Base-by-base conservation (phyloP, 2,797 vertebrate species). In the Uromys caudimaculatus region DNA sequence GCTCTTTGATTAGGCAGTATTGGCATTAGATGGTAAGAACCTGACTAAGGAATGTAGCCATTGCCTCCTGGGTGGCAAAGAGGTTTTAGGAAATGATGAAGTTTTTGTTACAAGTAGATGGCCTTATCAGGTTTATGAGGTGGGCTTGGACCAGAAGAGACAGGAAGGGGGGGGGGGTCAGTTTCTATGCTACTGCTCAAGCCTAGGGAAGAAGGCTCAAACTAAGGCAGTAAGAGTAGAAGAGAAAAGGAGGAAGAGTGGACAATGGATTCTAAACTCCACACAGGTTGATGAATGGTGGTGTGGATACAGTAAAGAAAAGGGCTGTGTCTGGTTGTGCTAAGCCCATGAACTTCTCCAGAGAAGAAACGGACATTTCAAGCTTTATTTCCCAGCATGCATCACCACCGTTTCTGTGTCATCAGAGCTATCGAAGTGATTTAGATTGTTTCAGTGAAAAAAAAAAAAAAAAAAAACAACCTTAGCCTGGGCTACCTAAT, bases 391-490 rank as follows among this genome's bases (percentile, higher is more conserved):
- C 32, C 16, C 35, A 71, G 19, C 10, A 19, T 56, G 32, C 11
- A 62, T 67, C 32, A 13, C 35, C 41, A 0, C 5, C 35, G 60
- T 13, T 3, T 50, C 38, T 4, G 1, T 29, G 58, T 38, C 81
- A 64, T 92, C n/a, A 69, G 9, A 78, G 32, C 1, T 44, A 27
- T 90, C 29, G 50, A 38, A 44, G 17, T 17, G 14, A 41, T 62
- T 95, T 91, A 84, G 89, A 27, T 90, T 85, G 32, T 83, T 91
- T 32, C 35, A 38, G 11, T 87, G 47, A 27, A 54, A 54, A 87
- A 71, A 38, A 44, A 44, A 44, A 44, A 44, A 38, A n/a, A 81
- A 44, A 41, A 23, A 50, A 52, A 52, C 75, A 64, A 90, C 50
- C 56, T 35, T 60, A 89, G 56, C 88, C 73, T 64, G 32, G 58